Evolutionary conservation across 1,140 invertebrate genomes (phyloP).

Genomic region (Diabrotica undecimpunctata): DNA sequence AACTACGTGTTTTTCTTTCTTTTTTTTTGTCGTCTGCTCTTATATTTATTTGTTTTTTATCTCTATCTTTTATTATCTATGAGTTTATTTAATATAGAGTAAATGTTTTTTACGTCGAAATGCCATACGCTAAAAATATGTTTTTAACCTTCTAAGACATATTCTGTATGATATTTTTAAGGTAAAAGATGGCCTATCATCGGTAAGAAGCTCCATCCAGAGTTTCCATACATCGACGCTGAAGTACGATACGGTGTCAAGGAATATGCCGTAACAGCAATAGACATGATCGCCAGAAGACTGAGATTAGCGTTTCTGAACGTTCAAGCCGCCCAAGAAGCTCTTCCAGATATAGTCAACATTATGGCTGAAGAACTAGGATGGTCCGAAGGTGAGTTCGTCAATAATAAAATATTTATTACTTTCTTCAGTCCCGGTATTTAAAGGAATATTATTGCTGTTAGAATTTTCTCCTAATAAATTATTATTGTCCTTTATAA

Average conservation of each 20-base stretch:
- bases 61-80: not conserved
- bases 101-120: no score
- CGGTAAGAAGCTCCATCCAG: slow-evolving; percentile 91
- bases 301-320: slow-evolving; percentile 94
- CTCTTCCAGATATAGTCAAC: slow-evolving; percentile 84
- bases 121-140: no score
- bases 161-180: slow-evolving; percentile 12
- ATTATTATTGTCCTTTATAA: no score
- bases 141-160: not conserved
- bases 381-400: slow-evolving; percentile 72
- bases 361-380: slow-evolving; percentile 96
- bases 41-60: no score
- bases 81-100: not conserved
- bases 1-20: no score
- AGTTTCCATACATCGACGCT: slow-evolving; percentile 98
- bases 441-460: not conserved
- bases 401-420: not conserved
- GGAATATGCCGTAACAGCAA: slow-evolving; percentile 94
- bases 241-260: slow-evolving; percentile 84
- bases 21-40: no score
- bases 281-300: slow-evolving; percentile 94
- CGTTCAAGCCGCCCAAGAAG: slow-evolving; percentile 94
- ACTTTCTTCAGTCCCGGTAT: not conserved
- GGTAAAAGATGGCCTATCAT: slow-evolving; percentile 92
- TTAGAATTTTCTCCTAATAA: no score